A percentile compares a stretch with the other conserved stretches of the same genome.
phyloP scores from a whole-genome alignment of 1,140 invertebrate species.

The Dendroctonus valens region DNA sequence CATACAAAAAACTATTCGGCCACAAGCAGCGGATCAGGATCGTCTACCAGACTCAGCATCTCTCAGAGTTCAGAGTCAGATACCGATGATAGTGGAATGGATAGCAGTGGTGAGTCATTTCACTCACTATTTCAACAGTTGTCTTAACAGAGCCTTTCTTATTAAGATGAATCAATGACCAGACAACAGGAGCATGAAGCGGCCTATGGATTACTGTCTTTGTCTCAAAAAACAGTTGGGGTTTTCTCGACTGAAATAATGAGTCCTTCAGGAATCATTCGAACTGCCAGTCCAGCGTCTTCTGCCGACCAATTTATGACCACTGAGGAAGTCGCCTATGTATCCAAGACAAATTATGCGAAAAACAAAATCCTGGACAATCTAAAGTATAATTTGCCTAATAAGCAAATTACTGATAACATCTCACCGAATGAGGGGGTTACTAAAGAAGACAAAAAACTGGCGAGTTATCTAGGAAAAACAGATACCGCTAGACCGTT shows the following conservation, averaged over 20 bases:
- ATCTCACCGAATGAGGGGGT: constrained; percentile 7
- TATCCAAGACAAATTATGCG: constrained; percentile 46
- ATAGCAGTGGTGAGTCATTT: constrained; percentile 63
- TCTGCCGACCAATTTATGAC: constrained; percentile 44
- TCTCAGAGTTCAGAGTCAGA: constrained; percentile 59
- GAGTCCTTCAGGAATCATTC: constrained; percentile 19
- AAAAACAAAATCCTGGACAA: constrained; percentile 50
- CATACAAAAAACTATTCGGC: constrained; percentile 69
- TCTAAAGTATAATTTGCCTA: constrained; percentile 22
- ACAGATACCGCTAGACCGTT: constrained; percentile 42
- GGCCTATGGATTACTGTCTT: constrained; percentile 77
- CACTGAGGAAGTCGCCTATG: constrained; percentile 50
- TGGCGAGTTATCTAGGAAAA: constrained; percentile 41
- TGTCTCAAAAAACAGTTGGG: constrained; percentile 58
- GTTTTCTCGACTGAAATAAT: constrained; percentile 8
- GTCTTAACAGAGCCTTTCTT: constrained; percentile 7
- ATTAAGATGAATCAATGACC: constrained; percentile 48
- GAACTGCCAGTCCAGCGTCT: constrained; percentile 17
- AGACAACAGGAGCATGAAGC: constrained; percentile 80
- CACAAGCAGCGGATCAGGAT: constrained; percentile 50
- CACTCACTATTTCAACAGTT: background rate
- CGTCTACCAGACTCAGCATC: constrained; percentile 67
- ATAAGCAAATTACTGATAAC: constrained; percentile 25
- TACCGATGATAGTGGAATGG: constrained; percentile 66
- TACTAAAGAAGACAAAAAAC: constrained; percentile 23